Evolutionary conservation across 2,888 invertebrate genomes (phyloP), one percentile per base, ranked within the genome.

Genomic region (Andrena hattorfiana): DNA sequence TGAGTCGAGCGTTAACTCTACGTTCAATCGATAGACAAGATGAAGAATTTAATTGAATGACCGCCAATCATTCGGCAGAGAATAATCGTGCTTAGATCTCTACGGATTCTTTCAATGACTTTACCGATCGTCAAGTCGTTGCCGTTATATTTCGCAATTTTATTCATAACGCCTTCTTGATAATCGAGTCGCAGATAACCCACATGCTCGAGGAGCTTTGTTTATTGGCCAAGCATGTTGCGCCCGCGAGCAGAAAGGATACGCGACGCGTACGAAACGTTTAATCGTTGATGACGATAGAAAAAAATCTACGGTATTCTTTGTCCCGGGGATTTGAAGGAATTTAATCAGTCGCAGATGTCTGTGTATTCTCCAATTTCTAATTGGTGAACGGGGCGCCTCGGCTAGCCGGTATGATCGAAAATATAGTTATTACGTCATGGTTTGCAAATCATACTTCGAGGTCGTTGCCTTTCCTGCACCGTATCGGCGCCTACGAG

Each of bases 401-500:
- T 13, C 35, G 8, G 20, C 51, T 75, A 66, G 77, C 68, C 81
- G 76, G 78, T 56, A 60, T 72, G 75, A 79, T 64, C n/a, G 64
- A 77, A 67, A 71, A 67, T 81, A 71, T 60, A 35, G 67, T 72
- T 77, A 77, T 88, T 86, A 85, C 89, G 87, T 89, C 87, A 88
- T 76, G 82, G 72, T 76, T 85, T 87, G 86, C 84, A 90, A 91
- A 91, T 90, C 85, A 71, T 76, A 80, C 81, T 70, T 87, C 89
- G 91, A 91, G 91, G 90, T 91, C 91, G 87, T 91, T 91, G 91
- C 88, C 91, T 91, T 90, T 88, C 89, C 87, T 86, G 86, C 84
- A 85, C 83, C 81, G 74, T 86, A 85, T 84, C 81, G 81, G 89
- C 89, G 88, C 84, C 85, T 86, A 88, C 88, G 86, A 89, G 87